A percentile compares a stretch with the other conserved stretches of the same genome.
These are phyloP conservation scores for Oreochromis mossambicus DNA, from an alignment of 2,797 vertebrate genomes.

Conservation along the genomic window DNA sequence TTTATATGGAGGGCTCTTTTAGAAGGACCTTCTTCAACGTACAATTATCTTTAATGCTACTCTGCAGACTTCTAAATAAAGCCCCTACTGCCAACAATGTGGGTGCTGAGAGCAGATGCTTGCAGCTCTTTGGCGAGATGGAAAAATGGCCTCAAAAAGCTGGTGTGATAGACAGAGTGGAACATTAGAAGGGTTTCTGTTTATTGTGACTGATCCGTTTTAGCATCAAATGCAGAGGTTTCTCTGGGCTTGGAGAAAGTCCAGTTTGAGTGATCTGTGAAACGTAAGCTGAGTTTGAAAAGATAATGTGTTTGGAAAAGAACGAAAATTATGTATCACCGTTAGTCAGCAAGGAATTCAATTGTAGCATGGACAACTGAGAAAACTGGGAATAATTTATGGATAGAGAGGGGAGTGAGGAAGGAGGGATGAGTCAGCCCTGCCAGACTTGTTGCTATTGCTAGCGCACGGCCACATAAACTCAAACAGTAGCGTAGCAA, in stretches of 20 bases:
- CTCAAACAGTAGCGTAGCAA: neutral
- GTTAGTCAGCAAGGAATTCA: neutral
- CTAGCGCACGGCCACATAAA: conserved; percentile 7
- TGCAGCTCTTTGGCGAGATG: conserved; percentile 58
- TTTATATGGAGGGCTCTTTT: conserved; percentile 73
- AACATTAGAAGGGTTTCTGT: conserved; percentile 38
- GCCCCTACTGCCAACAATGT: conserved; percentile 71
- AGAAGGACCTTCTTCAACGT: conserved; percentile 76
- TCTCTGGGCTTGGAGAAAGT: conserved; percentile 8
- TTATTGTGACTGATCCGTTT: conserved; percentile 44
- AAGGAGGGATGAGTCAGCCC: conserved; percentile 60
- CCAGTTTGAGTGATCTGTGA: conserved; percentile 14
- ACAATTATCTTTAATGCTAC: conserved; percentile 86
- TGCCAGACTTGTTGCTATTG: conserved; percentile 43
- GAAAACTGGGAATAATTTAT: conserved; percentile 15
- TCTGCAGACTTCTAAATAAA: conserved; percentile 82
- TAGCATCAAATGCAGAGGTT: conserved; percentile 28
- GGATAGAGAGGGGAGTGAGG: conserved; percentile 38
- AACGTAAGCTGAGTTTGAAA: conserved; percentile 28
- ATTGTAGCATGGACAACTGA: neutral
- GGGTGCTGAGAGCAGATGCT: conserved; percentile 68
- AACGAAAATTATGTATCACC: neutral
- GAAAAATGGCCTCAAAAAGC: conserved; percentile 66
- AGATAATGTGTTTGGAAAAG: neutral
- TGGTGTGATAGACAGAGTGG: conserved; percentile 48